Evolutionary conservation across 2,797 vertebrate genomes (phyloP).

Genomic region (Trichosurus vulpecula): DNA sequence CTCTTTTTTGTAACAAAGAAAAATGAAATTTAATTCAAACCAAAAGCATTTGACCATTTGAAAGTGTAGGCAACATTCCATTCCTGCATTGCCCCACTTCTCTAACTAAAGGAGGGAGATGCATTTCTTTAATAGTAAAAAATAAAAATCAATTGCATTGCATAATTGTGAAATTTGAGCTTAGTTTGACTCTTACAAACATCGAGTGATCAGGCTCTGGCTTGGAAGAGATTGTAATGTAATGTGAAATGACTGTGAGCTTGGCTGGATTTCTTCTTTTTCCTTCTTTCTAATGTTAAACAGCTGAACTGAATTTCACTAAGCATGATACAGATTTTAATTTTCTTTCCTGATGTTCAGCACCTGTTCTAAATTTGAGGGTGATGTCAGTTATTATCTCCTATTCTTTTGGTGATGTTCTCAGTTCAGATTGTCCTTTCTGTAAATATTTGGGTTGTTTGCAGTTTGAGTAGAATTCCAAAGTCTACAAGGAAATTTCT

Average conservation of each 20-base stretch:
- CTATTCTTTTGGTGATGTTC: not conserved
- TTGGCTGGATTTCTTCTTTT: constrained; percentile 34
- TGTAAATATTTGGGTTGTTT: not conserved
- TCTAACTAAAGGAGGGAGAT: not conserved
- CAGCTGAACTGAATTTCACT: constrained; percentile 34
- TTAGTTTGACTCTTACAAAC: not conserved
- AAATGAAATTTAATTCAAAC: not conserved
- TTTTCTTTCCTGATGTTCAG: not conserved
- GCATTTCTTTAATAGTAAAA: not conserved
- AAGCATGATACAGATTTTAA: constrained; percentile 48
- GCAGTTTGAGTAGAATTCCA: not conserved
- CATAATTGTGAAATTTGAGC: not conserved
- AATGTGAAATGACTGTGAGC: not conserved
- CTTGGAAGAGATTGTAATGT: not conserved
- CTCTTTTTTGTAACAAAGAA: not conserved
- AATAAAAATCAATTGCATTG: not conserved
- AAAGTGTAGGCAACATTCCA: not conserved
- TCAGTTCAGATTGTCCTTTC: not conserved
- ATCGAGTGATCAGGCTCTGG: not conserved
- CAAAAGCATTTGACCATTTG: not conserved
- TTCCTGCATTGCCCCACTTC: not conserved
- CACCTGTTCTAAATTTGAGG: not conserved
- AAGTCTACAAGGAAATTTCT: constrained; percentile 10
- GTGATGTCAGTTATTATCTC: not conserved
- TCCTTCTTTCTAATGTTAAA: not conserved